Conservation (phyloP, 1,140 invertebrate genomes). For the Daktulosphaira vitifoliae region DNA sequence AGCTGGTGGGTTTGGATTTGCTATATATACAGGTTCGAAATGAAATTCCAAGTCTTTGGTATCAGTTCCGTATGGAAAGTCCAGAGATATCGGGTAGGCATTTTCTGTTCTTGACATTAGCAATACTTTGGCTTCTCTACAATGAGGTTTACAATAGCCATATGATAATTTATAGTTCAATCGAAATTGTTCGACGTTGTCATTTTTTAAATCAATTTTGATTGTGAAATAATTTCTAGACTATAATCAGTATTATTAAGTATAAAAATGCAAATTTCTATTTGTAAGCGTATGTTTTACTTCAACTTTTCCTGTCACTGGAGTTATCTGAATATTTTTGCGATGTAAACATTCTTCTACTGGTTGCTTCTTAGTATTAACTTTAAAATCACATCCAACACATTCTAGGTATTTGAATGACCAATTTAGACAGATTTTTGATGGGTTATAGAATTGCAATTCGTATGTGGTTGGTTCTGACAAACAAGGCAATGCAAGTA, state of each 20-base stretch:
- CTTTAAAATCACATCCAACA: neutral
- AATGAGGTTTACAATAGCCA: no score
- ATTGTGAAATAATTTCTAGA: no score
- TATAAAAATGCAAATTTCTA: no score
- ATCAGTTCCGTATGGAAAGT: neutral
- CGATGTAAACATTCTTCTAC: slow-evolving; percentile 1
- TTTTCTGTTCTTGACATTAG: neutral
- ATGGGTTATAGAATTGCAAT: neutral
- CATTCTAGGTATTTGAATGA: neutral
- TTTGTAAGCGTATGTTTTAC: no score
- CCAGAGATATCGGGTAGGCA: neutral
- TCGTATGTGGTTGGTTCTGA: neutral
- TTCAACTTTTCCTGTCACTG: neutral
- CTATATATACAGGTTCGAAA: slow-evolving; percentile 10
- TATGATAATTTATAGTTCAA: no score
- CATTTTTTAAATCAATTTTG: no score
- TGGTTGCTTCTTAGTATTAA: neutral
- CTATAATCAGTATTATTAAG: no score
- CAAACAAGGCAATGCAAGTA: neutral
- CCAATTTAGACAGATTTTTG: slow-evolving; percentile 1
- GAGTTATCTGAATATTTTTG: neutral
- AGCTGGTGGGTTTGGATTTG: slow-evolving; percentile 20
- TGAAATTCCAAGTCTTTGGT: neutral
- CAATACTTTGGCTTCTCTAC: no score
- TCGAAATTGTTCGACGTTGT: no score